phyloP scores from a whole-genome alignment of 2,113 vertebrate genomes.

The Bungarus multicinctus region DNA sequence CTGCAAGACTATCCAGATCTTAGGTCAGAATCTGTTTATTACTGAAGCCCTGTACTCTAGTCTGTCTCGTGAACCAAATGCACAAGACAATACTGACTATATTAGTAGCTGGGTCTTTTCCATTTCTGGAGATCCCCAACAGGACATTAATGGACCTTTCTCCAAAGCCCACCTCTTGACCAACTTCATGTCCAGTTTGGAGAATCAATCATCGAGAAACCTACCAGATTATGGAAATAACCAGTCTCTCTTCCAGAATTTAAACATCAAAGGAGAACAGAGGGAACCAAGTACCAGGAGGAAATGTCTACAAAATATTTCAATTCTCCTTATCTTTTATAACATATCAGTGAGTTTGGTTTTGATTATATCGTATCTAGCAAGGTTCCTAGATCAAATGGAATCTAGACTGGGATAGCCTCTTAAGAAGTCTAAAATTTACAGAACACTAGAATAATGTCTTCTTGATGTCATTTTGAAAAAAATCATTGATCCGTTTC shows the following conservation, averaged over 20 bases:
- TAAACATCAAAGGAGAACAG: neutral
- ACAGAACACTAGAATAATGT: neutral
- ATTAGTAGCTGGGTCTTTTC: slow-evolving; percentile 21
- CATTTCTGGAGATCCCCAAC: slow-evolving; percentile 19
- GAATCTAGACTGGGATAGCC: neutral
- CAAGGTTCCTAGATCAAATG: neutral
- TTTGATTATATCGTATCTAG: neutral
- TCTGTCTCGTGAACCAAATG: neutral
- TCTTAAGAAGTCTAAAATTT: neutral
- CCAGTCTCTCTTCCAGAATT: neutral
- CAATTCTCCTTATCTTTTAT: slow-evolving; percentile 43
- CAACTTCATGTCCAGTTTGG: slow-evolving; percentile 10
- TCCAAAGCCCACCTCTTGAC: neutral
- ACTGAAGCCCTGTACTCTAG: slow-evolving; percentile 43
- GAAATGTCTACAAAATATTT: slow-evolving; percentile 45
- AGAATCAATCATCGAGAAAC: neutral
- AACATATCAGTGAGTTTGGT: slow-evolving; percentile 44
- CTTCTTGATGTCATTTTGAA: neutral
- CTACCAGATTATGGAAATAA: neutral
- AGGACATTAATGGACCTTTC: neutral
- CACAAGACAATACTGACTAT: neutral
- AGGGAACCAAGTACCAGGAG: slow-evolving; percentile 15
- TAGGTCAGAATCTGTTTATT: slow-evolving; percentile 55
- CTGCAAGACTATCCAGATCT: slow-evolving; percentile 48
- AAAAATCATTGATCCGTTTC: neutral